phyloP scores from a whole-genome alignment of 1,140 invertebrate genomes.

The Belonocnema kinseyi region DNA sequence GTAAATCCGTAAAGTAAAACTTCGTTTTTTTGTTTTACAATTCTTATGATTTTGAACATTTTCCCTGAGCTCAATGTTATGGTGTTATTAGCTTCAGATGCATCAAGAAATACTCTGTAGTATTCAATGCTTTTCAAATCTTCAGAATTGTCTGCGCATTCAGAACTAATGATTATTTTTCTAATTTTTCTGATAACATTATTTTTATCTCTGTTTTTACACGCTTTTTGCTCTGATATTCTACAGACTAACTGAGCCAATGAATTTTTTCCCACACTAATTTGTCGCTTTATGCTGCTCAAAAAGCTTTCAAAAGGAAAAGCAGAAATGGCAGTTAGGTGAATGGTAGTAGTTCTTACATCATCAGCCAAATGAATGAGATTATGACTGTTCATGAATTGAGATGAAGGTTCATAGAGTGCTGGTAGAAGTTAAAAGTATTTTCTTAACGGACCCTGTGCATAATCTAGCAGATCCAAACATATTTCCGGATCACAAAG shows the following conservation, averaged over 20 bases:
- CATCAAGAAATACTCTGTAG: neutral
- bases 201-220: neutral
- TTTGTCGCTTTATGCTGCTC: slow-evolving; percentile 26
- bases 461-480: neutral
- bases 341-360: slow-evolving; percentile 32
- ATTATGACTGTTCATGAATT: slow-evolving; percentile 48
- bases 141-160: neutral
- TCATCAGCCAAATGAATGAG: slow-evolving; percentile 47
- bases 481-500: slow-evolving; percentile 9
- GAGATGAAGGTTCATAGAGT: slow-evolving; percentile 39
- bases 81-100: neutral
- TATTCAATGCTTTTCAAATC: neutral
- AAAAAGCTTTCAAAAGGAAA: slow-evolving; percentile 34
- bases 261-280: slow-evolving; percentile 15
- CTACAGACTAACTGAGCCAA: slow-evolving; percentile 12
- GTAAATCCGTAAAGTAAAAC: neutral
- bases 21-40: neutral
- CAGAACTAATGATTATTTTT: neutral
- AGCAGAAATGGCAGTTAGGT: neutral
- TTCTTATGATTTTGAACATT: slow-evolving; percentile 7
- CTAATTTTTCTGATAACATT: neutral
- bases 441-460: slow-evolving; percentile 37
- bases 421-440: slow-evolving; percentile 46
- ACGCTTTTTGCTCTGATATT: neutral
- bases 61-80: neutral